A percentile compares a stretch with the other conserved stretches of the same genome.
Conservation (phyloP, 2,888 invertebrate genomes). For the Actias luna region DNA sequence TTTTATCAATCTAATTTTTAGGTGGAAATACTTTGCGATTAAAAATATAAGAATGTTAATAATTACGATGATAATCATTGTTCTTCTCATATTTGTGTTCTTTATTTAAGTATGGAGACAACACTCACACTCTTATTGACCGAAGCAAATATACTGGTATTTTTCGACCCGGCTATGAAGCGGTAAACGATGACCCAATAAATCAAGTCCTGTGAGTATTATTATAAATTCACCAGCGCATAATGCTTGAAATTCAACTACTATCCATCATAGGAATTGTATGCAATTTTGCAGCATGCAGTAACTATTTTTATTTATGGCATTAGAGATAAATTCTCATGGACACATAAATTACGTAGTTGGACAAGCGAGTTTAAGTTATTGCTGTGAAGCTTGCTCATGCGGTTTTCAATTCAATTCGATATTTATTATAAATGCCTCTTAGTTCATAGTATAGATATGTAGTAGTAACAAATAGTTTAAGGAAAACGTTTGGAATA, state of each 20-base stretch:
- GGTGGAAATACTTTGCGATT: no score
- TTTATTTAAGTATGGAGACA: constrained; percentile 92
- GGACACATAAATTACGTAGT: background rate
- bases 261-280: background rate
- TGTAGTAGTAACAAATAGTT: background rate
- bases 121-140: constrained; percentile 97
- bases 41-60: no score
- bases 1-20: no score
- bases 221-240: background rate
- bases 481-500: background rate
- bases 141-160: constrained; percentile 90
- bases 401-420: no score
- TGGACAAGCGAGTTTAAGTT: no score
- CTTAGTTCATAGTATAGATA: no score
- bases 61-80: no score
- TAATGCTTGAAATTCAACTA: no score
- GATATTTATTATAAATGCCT: no score
- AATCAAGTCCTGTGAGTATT: constrained; percentile 80
- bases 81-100: background rate
- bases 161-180: constrained; percentile 93
- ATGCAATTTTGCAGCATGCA: background rate
- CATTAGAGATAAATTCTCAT: no score
- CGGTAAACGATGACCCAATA: constrained; percentile 81
- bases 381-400: no score
- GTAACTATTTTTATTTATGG: no score